Evolutionary conservation across 2,797 vertebrate genomes (phyloP), one percentile per base, ranked within the genome.

Genomic region (Clarias fuscus): DNA sequence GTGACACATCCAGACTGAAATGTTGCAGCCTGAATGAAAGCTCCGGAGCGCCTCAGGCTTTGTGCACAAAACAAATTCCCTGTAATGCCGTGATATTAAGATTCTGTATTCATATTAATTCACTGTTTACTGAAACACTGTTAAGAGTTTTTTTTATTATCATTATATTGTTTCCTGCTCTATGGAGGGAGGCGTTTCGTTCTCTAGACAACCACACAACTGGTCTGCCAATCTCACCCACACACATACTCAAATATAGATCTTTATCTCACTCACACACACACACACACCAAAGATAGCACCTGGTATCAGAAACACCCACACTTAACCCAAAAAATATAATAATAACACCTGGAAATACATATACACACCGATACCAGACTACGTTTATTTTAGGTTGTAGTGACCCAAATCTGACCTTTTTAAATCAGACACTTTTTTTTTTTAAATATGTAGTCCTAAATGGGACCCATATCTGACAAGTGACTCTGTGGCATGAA

Each of bases 191-290:
- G 88, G 83, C 80, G 83, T 65, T 90, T 86, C 76, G 72, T 62
- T 88, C 86, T 87, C 56, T 79, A 90, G 86, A 79, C 48, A 86
- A 75, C 68, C 24, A 75, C 83, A 85, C 82, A 82, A 33, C 43
- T 48, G 40, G 72, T 62, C 86, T 88, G 89, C 86, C 89, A 89
- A 84, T 89, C 83, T 83, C 88, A 83, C 85, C 85, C 85, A 77
- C 84, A 68, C 84, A 68, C 14, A 86, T 37, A 76, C 71, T 67
- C 67, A 84, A 84, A 87, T 87, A 80, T 87, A 87, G 86, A 84
- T 64, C 64, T 82, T 82, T 82, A 82, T 48, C 48, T 82, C 62
- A 40, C 84, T 62, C 84, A 86, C 83, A 80, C 70, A 40, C 24
- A 62, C 67, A 79, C 88, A 33, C 33, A 33, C 33, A 33, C 33